Conservation (phyloP, 2,888 invertebrate species). For the Rosalia funebris region DNA sequence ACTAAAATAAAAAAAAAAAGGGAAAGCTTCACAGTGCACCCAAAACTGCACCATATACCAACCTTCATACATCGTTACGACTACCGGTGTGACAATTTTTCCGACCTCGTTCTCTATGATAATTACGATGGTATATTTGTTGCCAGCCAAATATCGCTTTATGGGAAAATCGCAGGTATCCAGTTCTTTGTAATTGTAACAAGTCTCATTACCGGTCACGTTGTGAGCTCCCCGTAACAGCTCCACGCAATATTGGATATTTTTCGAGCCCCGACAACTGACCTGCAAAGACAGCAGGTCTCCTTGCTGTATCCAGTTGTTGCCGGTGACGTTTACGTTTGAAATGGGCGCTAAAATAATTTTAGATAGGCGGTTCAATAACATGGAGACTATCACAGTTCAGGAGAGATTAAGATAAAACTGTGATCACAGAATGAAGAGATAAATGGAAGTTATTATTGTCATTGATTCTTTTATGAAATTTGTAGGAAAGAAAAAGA, state of each 20-base stretch:
- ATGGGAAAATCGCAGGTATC: constrained; percentile 71
- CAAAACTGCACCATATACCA: too few relatives aligned
- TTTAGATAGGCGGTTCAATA: too few relatives aligned
- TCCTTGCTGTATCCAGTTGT: constrained; percentile 85
- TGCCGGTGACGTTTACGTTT: constrained; percentile 76
- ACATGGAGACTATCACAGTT: too few relatives aligned
- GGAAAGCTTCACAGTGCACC: neutral
- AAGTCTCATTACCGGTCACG: constrained; percentile 82
- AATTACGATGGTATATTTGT: constrained; percentile 79
- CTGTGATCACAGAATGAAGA: too few relatives aligned
- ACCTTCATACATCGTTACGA: constrained; percentile 88
- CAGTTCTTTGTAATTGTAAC: constrained; percentile 62
- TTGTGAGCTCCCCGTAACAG: constrained; percentile 75
- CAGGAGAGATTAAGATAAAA: too few relatives aligned
- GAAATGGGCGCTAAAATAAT: constrained; percentile 75
- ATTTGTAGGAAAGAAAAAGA: too few relatives aligned
- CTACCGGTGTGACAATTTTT: constrained; percentile 74
- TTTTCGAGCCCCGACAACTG: constrained; percentile 79
- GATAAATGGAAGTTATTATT: too few relatives aligned
- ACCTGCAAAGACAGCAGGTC: constrained; percentile 78
- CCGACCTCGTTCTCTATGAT: constrained; percentile 82
- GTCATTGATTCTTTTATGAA: too few relatives aligned
- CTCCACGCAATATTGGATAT: constrained; percentile 76
- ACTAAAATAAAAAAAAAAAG: constrained; percentile 66
- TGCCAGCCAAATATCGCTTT: constrained; percentile 70